These are phyloP conservation scores for Neostethus bicornis DNA, from an alignment of 2,797 vertebrate genomes.

Conservation along the genomic window DNA sequence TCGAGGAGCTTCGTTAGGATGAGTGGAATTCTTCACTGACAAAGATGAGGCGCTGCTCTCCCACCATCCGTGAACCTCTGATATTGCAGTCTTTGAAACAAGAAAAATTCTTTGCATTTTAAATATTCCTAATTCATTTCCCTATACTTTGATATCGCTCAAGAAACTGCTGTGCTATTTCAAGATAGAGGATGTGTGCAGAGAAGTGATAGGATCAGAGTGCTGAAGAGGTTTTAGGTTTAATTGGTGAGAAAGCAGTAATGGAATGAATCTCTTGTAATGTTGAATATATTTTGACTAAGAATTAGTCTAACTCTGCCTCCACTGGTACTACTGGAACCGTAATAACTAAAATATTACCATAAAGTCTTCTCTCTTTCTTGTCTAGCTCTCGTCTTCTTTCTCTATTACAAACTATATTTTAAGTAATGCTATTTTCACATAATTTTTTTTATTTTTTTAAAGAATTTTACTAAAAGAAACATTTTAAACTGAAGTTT, in stretches of 20 bases:
- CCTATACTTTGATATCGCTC: constrained; percentile 67
- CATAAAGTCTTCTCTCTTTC: too few relatives aligned
- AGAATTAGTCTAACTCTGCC: constrained; percentile 12
- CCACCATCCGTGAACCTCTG: constrained; percentile 50
- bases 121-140: constrained; percentile 74
- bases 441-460: too few relatives aligned
- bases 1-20: constrained; percentile 76
- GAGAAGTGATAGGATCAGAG: constrained; percentile 58
- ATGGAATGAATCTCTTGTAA: constrained; percentile 44
- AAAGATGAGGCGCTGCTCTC: constrained; percentile 65
- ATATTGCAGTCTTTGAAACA: constrained; percentile 73
- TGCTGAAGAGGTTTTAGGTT: constrained; percentile 56
- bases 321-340: constrained; percentile 13
- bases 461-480: too few relatives aligned
- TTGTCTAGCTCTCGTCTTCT: too few relatives aligned
- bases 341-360: neutral
- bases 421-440: too few relatives aligned
- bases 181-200: constrained; percentile 68
- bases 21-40: constrained; percentile 77
- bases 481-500: neutral
- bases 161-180: constrained; percentile 63
- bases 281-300: constrained; percentile 28
- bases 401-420: too few relatives aligned
- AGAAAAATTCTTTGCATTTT: constrained; percentile 74
- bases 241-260: constrained; percentile 62